A percentile compares a stretch with the other conserved stretches of the same genome.
phyloP scores from a whole-genome alignment of 2,888 invertebrate species.

The Pemphredon lugubris region DNA sequence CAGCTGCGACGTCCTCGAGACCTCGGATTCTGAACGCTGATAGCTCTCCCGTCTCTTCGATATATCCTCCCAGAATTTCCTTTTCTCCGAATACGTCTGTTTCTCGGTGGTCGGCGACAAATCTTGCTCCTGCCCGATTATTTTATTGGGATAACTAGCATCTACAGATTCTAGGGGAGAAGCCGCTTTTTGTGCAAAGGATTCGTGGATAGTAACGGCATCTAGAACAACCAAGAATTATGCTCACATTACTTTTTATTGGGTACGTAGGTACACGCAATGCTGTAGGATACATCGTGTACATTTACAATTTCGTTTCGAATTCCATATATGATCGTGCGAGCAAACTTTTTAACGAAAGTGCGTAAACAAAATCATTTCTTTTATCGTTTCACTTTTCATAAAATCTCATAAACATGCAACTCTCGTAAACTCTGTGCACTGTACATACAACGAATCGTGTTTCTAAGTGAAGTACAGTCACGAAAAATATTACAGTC shows the following conservation, averaged over 20 bases:
- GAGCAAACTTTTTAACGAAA: constrained; percentile 7
- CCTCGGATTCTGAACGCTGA: constrained; percentile 77
- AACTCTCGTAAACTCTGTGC: constrained; percentile 40
- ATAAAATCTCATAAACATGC: constrained; percentile 12
- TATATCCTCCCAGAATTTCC: constrained; percentile 80
- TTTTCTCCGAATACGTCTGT: constrained; percentile 78
- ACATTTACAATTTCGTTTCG: constrained; percentile 31
- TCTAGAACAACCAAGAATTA: constrained; percentile 80
- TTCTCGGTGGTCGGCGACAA: constrained; percentile 74
- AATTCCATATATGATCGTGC: neutral
- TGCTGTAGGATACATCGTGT: constrained; percentile 44
- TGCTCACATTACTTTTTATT: constrained; percentile 67
- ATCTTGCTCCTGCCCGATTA: constrained; percentile 59
- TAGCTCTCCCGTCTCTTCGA: constrained; percentile 77
- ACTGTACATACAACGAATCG: constrained; percentile 52
- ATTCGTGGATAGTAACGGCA: constrained; percentile 78
- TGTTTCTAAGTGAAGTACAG: constrained; percentile 47
- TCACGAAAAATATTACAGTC: constrained; percentile 49
- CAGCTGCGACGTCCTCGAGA: constrained; percentile 76
- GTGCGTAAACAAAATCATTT: constrained; percentile 3
- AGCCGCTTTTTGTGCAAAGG: constrained; percentile 79
- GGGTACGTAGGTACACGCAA: constrained; percentile 38
- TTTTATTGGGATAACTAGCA: constrained; percentile 78
- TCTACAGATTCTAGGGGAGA: constrained; percentile 79
- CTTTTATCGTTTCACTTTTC: neutral